Conservation (phyloP, 1,140 invertebrate genomes). For the Portunus trituberculatus region DNA sequence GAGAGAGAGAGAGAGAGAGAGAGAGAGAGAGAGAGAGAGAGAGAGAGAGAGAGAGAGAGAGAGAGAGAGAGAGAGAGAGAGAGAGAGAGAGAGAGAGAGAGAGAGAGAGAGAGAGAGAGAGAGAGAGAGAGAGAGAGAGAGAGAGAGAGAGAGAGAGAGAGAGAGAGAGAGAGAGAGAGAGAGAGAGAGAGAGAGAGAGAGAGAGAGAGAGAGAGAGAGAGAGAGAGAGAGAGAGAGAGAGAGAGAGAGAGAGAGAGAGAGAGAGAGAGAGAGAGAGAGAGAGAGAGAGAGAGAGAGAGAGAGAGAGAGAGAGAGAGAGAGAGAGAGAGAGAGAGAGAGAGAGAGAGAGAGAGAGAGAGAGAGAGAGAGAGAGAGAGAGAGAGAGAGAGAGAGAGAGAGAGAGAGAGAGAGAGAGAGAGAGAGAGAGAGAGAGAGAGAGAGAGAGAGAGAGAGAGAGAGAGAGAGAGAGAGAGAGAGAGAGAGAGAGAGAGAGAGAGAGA, state of each 20-base stretch:
- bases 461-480: constrained; percentile 29
- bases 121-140: constrained; percentile 29
- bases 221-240: constrained; percentile 29
- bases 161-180: constrained; percentile 29
- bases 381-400: constrained; percentile 29
- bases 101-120: constrained; percentile 29
- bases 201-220: constrained; percentile 29
- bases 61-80: constrained; percentile 29
- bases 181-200: constrained; percentile 29
- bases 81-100: constrained; percentile 29
- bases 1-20: constrained; percentile 29
- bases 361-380: constrained; percentile 29
- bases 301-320: constrained; percentile 29
- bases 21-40: constrained; percentile 29
- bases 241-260: constrained; percentile 29
- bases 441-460: constrained; percentile 29
- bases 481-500: constrained; percentile 29
- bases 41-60: constrained; percentile 29
- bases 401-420: constrained; percentile 29
- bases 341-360: constrained; percentile 29
- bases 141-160: constrained; percentile 29
- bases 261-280: constrained; percentile 29
- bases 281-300: constrained; percentile 29
- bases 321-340: constrained; percentile 29
- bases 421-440: constrained; percentile 29